Conservation (phyloP, 2,888 invertebrate species). For the Parasteatoda lunata region DNA sequence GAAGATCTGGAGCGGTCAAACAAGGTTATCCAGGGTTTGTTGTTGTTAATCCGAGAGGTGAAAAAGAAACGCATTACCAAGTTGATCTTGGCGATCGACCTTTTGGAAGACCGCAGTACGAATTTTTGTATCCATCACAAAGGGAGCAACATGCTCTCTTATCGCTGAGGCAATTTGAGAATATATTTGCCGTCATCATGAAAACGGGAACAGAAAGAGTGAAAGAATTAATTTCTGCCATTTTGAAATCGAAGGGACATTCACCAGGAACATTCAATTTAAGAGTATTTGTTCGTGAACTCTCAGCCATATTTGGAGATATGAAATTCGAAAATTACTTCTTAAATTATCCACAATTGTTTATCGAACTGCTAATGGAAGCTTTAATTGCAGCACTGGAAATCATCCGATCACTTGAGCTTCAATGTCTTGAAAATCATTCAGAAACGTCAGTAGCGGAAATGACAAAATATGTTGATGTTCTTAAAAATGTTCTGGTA, state of each 20-base stretch:
- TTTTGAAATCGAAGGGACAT: slow-evolving; percentile 11
- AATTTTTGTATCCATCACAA: neutral
- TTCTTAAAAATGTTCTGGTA: slow-evolving; percentile 15
- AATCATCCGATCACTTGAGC: slow-evolving; percentile 15
- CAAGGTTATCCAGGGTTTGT: no score
- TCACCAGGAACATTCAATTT: slow-evolving; percentile 10
- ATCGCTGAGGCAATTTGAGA: slow-evolving; percentile 12
- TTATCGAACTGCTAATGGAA: slow-evolving; percentile 19
- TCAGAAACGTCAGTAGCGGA: neutral
- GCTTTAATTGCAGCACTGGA: slow-evolving; percentile 19
- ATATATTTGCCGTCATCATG: slow-evolving; percentile 4
- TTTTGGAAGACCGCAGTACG: neutral
- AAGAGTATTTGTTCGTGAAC: neutral
- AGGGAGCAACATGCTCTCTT: neutral
- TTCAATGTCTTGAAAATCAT: neutral
- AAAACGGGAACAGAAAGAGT: slow-evolving; percentile 9
- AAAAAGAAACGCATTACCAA: no score
- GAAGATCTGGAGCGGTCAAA: neutral
- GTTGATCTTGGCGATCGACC: no score
- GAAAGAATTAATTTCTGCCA: neutral
- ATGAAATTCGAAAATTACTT: slow-evolving; percentile 14
- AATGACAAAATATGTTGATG: slow-evolving; percentile 12
- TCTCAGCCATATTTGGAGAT: slow-evolving; percentile 11
- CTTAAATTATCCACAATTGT: slow-evolving; percentile 21
- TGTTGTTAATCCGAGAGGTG: no score